Percentiles rank a stretch among this genome's conserved stretches.
Evolutionary conservation across 2,888 invertebrate species (phyloP).

Genomic region (Teinopalpus imperialis): DNA sequence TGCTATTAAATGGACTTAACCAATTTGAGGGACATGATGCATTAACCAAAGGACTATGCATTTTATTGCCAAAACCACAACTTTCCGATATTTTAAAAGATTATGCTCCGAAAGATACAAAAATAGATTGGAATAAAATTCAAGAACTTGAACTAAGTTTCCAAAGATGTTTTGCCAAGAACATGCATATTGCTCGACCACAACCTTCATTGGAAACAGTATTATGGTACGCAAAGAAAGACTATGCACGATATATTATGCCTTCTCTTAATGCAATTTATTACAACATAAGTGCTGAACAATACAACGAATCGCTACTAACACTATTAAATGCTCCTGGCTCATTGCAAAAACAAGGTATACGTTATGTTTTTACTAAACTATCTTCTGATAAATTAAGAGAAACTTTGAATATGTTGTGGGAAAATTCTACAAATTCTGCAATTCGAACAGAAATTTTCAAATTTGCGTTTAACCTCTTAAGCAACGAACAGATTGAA

Average conservation of each 20-base stretch:
- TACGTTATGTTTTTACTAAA: slow-evolving; percentile 51
- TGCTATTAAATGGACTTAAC: slow-evolving; percentile 41
- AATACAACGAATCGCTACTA: slow-evolving; percentile 42
- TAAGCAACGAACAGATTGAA: slow-evolving; percentile 47
- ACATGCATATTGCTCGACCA: slow-evolving; percentile 61
- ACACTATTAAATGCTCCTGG: slow-evolving; percentile 50
- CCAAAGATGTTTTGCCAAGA: slow-evolving; percentile 54
- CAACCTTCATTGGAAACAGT: slow-evolving; percentile 50
- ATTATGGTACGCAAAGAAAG: slow-evolving; percentile 57
- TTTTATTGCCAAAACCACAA: slow-evolving; percentile 41
- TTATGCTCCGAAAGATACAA: slow-evolving; percentile 49
- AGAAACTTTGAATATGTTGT: slow-evolving; percentile 45
- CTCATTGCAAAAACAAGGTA: slow-evolving; percentile 62
- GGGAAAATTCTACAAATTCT: slow-evolving; percentile 53
- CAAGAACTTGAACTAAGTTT: slow-evolving; percentile 50
- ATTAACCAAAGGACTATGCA: slow-evolving; percentile 47
- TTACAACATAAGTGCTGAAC: slow-evolving; percentile 46
- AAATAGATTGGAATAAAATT: slow-evolving; percentile 51
- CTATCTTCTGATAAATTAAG: slow-evolving; percentile 43
- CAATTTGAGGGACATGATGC: slow-evolving; percentile 43
- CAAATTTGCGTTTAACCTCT: slow-evolving; percentile 45
- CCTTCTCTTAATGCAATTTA: slow-evolving; percentile 58
- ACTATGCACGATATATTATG: slow-evolving; percentile 57
- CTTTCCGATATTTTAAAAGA: slow-evolving; percentile 45
- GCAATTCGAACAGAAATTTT: slow-evolving; percentile 57